Percentiles rank a stretch among this genome's conserved stretches.
Conservation (phyloP, 2,888 invertebrate species). For the Agrotis clavis region DNA sequence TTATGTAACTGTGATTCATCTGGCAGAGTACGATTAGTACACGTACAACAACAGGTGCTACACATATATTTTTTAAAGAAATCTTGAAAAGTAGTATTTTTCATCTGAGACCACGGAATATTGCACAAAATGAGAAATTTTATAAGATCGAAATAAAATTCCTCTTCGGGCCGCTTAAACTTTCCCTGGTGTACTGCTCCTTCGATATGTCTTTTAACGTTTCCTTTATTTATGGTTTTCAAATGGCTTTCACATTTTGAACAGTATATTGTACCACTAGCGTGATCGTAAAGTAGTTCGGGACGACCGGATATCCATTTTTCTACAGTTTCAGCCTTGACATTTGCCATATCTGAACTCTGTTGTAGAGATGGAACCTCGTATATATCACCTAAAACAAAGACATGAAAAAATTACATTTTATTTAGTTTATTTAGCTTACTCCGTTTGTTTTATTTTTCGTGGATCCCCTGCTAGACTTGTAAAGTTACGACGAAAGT, state of each 20-base stretch:
- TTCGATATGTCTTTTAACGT: neutral
- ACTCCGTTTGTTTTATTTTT: no score
- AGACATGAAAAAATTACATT: no score
- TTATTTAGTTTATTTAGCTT: no score
- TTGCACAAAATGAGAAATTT: neutral
- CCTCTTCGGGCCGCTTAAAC: neutral
- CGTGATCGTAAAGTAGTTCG: neutral
- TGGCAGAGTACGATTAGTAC: neutral
- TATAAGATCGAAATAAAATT: neutral
- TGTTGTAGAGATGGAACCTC: neutral
- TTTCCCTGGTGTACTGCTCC: neutral
- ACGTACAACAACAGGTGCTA: neutral
- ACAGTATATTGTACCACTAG: conserved; percentile 1
- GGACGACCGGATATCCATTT: neutral
- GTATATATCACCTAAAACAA: neutral
- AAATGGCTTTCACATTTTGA: neutral
- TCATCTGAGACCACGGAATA: no score
- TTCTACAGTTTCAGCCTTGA: conserved; percentile 1
- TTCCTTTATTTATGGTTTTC: neutral
- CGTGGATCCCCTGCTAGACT: no score
- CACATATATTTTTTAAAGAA: neutral
- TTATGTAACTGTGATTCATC: neutral
- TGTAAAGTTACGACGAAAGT: no score
- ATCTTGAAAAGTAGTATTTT: no score
- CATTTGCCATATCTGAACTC: neutral